Evolutionary conservation across 2,888 invertebrate species (phyloP).

Genomic region (Sclerodermus sp.): DNA sequence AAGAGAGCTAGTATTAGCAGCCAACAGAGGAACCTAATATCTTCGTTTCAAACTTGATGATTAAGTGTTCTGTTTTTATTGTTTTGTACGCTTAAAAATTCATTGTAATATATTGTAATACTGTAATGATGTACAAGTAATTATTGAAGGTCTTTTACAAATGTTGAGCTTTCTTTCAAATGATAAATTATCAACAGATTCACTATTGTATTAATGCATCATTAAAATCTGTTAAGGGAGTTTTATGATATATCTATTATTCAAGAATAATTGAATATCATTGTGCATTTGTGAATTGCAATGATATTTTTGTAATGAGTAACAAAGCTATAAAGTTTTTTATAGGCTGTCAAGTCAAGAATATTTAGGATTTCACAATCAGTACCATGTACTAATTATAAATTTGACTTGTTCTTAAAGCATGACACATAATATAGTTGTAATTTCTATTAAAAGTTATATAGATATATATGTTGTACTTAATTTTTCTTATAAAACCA

Average conservation of each 20-base stretch:
- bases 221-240: not conserved
- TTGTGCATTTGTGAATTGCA: constrained; percentile 10
- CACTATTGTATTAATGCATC: too few species aligned
- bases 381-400: constrained; percentile 46
- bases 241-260: not conserved
- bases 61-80: too few species aligned
- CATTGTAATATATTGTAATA: too few species aligned
- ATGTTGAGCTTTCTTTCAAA: too few species aligned
- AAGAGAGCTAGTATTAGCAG: too few species aligned
- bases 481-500: not conserved
- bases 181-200: too few species aligned
- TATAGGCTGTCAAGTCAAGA: constrained; percentile 38
- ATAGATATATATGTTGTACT: not conserved
- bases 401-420: constrained; percentile 37
- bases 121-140: too few species aligned
- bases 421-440: not conserved
- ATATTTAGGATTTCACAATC: constrained; percentile 42
- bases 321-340: constrained; percentile 27
- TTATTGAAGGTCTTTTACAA: too few species aligned
- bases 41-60: too few species aligned
- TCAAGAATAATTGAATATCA: not conserved
- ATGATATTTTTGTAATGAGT: constrained; percentile 12
- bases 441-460: not conserved
- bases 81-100: too few species aligned
- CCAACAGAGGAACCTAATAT: too few species aligned